These are phyloP conservation scores for Oedothorax gibbosus DNA, from an alignment of 1,140 invertebrate genomes.

Conservation along the genomic window DNA sequence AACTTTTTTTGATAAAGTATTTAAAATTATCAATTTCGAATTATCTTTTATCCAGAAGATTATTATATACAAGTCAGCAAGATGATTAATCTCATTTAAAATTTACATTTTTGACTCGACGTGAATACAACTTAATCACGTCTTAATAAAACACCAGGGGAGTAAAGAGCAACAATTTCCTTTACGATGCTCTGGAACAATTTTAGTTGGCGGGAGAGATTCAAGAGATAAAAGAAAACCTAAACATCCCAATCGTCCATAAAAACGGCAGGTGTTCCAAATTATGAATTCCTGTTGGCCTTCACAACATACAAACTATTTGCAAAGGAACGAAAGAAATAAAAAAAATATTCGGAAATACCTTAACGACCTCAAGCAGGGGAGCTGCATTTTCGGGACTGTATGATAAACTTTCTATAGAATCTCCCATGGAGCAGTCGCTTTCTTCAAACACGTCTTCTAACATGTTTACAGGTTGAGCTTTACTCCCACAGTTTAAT, in stretches of 20 bases:
- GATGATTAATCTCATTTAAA: too few species aligned
- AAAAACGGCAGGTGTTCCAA: slow-evolving; percentile 26
- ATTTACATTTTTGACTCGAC: neutral
- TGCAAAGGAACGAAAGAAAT: neutral
- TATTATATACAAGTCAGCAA: too few species aligned
- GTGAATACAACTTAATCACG: slow-evolving; percentile 9
- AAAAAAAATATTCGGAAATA: slow-evolving; percentile 20
- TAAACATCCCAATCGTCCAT: slow-evolving; percentile 22
- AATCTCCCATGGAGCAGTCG: neutral
- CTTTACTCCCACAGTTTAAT: too few species aligned
- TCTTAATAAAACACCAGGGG: slow-evolving; percentile 33
- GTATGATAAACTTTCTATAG: neutral
- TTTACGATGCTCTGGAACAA: slow-evolving; percentile 8
- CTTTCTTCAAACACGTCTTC: slow-evolving; percentile 25
- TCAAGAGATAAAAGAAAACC: neutral
- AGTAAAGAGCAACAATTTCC: slow-evolving; percentile 41
- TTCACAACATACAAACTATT: neutral
- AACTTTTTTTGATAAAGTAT: too few species aligned
- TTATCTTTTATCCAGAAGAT: too few species aligned
- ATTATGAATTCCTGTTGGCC: slow-evolving; percentile 4
- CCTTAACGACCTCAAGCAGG: slow-evolving; percentile 2
- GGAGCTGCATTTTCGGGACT: neutral
- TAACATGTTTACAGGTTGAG: neutral
- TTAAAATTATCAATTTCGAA: too few species aligned
- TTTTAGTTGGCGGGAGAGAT: neutral